Conservation (phyloP, 2,797 vertebrate species). For the Myioborus miniatus region DNA sequence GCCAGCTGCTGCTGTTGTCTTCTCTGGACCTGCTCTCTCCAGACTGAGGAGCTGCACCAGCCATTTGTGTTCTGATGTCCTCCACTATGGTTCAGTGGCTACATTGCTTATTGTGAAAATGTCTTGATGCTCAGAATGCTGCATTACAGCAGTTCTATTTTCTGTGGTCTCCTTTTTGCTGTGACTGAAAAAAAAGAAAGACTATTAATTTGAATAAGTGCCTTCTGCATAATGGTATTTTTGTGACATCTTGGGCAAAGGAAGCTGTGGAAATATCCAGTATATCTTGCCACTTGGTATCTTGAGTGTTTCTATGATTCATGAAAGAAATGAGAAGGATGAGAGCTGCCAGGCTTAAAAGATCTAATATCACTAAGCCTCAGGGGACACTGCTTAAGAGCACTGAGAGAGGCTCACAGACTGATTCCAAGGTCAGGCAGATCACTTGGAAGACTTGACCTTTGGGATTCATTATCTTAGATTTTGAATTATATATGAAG, state of each 20-base stretch:
- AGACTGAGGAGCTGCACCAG: background rate
- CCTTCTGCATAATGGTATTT: background rate
- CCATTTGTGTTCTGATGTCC: background rate
- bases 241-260: background rate
- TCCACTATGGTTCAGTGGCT: background rate
- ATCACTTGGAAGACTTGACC: background rate
- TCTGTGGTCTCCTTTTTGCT: background rate
- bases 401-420: background rate
- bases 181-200: background rate
- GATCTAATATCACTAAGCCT: background rate
- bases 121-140: background rate
- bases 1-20: background rate
- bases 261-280: background rate
- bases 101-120: background rate
- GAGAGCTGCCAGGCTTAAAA: conserved; percentile 6
- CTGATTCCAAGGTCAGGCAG: background rate
- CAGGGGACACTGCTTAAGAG: background rate
- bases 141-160: background rate
- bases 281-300: background rate
- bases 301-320: background rate
- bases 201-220: background rate
- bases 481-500: background rate
- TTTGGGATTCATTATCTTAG: background rate
- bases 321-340: background rate
- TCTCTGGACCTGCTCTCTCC: background rate